Percentiles rank a stretch among this genome's conserved stretches.
These are phyloP conservation scores for Plebejus anna DNA, from an alignment of 2,888 invertebrate genomes.

Conservation along the genomic window DNA sequence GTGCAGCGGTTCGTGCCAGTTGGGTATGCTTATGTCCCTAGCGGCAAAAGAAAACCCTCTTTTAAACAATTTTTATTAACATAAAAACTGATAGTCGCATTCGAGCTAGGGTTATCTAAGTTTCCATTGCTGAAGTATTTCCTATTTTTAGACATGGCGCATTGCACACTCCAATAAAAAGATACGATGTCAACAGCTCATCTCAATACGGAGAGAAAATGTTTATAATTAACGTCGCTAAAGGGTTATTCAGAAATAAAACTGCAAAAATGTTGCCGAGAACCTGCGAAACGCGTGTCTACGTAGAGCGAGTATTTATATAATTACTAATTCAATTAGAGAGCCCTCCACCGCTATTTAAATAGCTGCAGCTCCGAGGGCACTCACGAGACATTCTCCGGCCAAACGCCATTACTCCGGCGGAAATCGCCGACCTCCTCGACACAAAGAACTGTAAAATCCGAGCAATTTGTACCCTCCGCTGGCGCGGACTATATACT, in stretches of 20 bases:
- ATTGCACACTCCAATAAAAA: not conserved
- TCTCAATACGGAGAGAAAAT: not conserved
- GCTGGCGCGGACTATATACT: conserved; percentile 64
- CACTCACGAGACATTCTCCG: conserved; percentile 40
- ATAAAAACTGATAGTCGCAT: too few species aligned
- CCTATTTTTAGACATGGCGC: not conserved
- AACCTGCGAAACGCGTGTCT: not conserved
- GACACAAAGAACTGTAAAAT: conserved; percentile 70
- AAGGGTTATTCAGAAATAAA: conserved; percentile 10
- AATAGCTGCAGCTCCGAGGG: conserved; percentile 7
- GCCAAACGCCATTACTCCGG: conserved; percentile 62
- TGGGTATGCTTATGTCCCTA: too few species aligned
- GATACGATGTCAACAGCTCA: conserved; percentile 9
- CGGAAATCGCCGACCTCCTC: conserved; percentile 58
- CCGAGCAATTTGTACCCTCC: conserved; percentile 73
- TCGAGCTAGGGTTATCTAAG: not conserved
- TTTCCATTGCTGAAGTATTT: not conserved
- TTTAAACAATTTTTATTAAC: too few species aligned
- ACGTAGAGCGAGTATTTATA: not conserved
- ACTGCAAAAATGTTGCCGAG: not conserved
- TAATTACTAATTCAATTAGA: conserved; percentile 21
- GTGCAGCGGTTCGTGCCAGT: too few species aligned
- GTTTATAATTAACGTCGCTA: not conserved
- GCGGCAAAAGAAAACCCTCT: too few species aligned
- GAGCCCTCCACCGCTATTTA: conserved; percentile 17